Base-by-base conservation (phyloP, 2,888 invertebrate species). In the Agrenia bidenticulata region DNA sequence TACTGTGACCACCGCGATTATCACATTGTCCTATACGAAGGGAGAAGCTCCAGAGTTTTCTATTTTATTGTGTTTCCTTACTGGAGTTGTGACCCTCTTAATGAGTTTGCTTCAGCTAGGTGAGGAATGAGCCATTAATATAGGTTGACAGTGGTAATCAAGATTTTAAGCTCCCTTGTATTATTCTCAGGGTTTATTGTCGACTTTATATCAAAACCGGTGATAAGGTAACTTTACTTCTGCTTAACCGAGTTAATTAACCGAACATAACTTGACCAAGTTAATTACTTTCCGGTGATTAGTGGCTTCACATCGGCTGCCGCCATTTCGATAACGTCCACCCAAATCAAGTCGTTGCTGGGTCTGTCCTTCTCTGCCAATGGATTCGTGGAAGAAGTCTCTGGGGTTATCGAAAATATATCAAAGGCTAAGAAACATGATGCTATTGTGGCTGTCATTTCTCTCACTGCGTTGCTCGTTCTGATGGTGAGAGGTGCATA, bases 291-390 rank as follows among this genome's bases (percentile, higher is more conserved):
- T n/a, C n/a, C n/a, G n/a, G 91, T 92, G 11, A 92, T 91, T 0
- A 90, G 91, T 11, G 91, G 92, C 0, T 94, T 94, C 79, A 93
- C 94, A 1, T 92, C 93, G 5, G 93, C 94, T 0, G 93, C 93
- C 0, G 93, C 94, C 37, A 88, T 94, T 51, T 93, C 93, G 70
- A 94, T 94, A 65, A 90, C 89, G 2, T 87, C 88, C n/a, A 92
- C 92, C 0, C 94, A 94, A 79, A 80, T 92, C 1, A 92, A 92
- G 77, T 61, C 81, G 77, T 79, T 88, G 21, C 80, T 92, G 32
- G 92, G 92, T 0, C 78, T 92, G 24, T 85, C 85, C 73, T 89
- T 90, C 69, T 85, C 85, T 24, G 86, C 90, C 0, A 85, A 86
- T 19, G 88, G 87, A 63, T 92, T 93, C 77, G 76, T 92, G 51